Percentiles rank a stretch among this genome's conserved stretches.
These are phyloP conservation scores for Hyphantria cunea DNA, from an alignment of 1,140 invertebrate genomes.

Conservation along the genomic window DNA sequence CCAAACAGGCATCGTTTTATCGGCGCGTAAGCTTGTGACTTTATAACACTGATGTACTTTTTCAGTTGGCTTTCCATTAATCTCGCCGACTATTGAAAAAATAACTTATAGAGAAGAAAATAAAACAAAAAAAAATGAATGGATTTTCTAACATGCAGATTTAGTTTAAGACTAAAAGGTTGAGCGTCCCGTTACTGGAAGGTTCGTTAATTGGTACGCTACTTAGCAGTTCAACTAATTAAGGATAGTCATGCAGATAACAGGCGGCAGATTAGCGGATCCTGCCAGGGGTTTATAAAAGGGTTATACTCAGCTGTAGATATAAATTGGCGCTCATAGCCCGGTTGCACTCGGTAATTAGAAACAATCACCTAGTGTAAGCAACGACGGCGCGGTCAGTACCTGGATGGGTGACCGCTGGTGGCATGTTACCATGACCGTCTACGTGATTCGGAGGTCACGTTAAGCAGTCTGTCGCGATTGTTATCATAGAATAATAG, in stretches of 20 bases:
- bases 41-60: constrained; percentile 85
- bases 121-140: constrained; percentile 63
- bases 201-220: constrained; percentile 33
- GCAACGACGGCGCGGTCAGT: too few species aligned
- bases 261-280: not conserved
- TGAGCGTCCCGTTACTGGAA: constrained; percentile 62
- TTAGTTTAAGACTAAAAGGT: constrained; percentile 45
- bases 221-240: not conserved
- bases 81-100: constrained; percentile 82
- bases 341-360: too few species aligned
- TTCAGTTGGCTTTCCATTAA: constrained; percentile 86
- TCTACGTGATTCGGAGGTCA: too few species aligned
- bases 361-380: too few species aligned
- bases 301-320: too few species aligned
- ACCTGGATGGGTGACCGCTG: too few species aligned
- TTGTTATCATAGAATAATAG: too few species aligned
- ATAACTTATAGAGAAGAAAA: constrained; percentile 63
- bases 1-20: constrained; percentile 89
- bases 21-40: constrained; percentile 87
- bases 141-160: constrained; percentile 48
- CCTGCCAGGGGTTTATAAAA: too few species aligned
- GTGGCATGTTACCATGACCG: too few species aligned
- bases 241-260: not conserved
- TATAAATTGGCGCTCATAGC: too few species aligned
- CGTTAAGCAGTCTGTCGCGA: too few species aligned